Conservation (phyloP, 2,113 vertebrate species). For the Macquaria ambigua region DNA sequence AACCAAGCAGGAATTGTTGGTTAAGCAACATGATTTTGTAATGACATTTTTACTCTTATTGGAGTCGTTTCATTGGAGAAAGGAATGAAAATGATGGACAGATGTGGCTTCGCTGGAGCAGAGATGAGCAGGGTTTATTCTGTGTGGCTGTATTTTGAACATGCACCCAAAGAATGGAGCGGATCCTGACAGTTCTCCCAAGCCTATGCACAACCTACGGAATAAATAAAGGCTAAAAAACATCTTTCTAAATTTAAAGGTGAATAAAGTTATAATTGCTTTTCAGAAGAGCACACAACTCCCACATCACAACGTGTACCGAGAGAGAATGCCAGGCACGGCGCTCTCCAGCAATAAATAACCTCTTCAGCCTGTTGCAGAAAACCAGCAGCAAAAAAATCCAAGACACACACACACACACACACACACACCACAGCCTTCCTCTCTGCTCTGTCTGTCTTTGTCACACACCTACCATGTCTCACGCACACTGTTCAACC, state of each 20-base stretch:
- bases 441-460: neutral
- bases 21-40: slow-evolving; percentile 4
- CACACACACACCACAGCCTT: slow-evolving; percentile 13
- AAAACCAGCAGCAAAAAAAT: slow-evolving; percentile 63
- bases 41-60: neutral
- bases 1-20: neutral
- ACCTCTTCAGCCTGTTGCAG: slow-evolving; percentile 69
- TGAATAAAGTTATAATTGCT: slow-evolving; percentile 73
- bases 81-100: neutral
- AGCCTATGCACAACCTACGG: neutral
- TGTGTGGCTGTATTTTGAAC: neutral
- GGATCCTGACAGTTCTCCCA: neutral
- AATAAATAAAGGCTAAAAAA: slow-evolving; percentile 22
- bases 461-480: neutral
- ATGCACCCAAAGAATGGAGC: neutral
- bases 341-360: slow-evolving; percentile 74
- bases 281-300: slow-evolving; percentile 76
- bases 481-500: slow-evolving; percentile 24
- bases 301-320: slow-evolving; percentile 82
- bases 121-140: neutral
- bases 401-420: slow-evolving; percentile 27
- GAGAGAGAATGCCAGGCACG: slow-evolving; percentile 77
- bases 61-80: neutral
- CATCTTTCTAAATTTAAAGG: slow-evolving; percentile 3
- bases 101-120: slow-evolving; percentile 16